A percentile compares a stretch with the other conserved stretches of the same genome.
These are phyloP conservation scores for Patella ulyssiponensis DNA, from an alignment of 2,888 invertebrate genomes.

Conservation along the genomic window DNA sequence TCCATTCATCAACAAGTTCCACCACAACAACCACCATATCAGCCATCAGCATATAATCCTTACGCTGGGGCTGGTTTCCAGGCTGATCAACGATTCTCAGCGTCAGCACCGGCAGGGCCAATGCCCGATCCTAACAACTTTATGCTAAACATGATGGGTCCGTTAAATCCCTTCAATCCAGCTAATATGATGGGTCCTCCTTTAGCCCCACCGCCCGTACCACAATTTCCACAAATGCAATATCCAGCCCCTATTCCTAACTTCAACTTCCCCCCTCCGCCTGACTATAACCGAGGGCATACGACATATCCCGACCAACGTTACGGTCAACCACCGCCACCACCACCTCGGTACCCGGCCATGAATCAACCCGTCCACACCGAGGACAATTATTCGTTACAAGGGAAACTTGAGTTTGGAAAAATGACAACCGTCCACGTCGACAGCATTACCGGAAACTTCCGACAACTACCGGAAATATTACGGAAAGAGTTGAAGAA, in stretches of 20 bases:
- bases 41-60: background rate
- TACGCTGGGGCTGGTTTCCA: background rate
- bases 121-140: background rate
- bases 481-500: constrained; percentile 35
- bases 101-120: background rate
- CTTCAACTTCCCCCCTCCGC: background rate
- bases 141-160: background rate
- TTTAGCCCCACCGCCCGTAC: background rate
- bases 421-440: constrained; percentile 38
- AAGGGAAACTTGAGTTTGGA: constrained; percentile 39
- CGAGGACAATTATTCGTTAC: constrained; percentile 26
- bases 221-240: background rate
- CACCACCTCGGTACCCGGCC: background rate
- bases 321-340: background rate
- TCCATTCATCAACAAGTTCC: background rate
- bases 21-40: background rate
- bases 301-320: background rate
- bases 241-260: background rate
- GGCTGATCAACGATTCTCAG: background rate
- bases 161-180: background rate
- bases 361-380: background rate
- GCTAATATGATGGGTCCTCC: background rate
- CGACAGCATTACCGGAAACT: constrained; percentile 28
- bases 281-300: background rate
- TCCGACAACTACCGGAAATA: constrained; percentile 38